Evolutionary conservation across 2,888 invertebrate genomes (phyloP), one percentile per base, ranked within the genome.

Genomic region (Callyntrura guangdongensis): DNA sequence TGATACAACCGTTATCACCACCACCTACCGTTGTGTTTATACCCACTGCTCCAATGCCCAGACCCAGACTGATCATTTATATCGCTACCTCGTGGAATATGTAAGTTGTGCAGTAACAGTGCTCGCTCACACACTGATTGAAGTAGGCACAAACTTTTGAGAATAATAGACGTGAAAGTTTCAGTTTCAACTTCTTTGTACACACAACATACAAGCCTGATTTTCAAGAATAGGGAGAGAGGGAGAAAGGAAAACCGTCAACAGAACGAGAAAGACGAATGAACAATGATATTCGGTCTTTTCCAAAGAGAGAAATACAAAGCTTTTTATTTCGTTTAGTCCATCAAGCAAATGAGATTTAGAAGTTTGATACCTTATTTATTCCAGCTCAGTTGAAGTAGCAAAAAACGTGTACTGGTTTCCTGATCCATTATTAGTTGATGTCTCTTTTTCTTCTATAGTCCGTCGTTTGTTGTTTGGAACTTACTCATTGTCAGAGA

Each of bases 311-410:
- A 53, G 53, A 53, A 53, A 53, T 11, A n/a, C 1, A 6, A 69
- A 11, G 22, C 36, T 9, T 69, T 45, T 17, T 69, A 45, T 2
- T 9, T 36, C 0, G n/a, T 45, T 9, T 9, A 77, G 17, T n/a
- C n/a, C 67, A 83, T 61, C 83, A 83, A 82, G 8, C 22, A 83
- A 83, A 83, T 67, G 64, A 83, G 83, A 67, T 83, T 83, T 61
- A 45, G 25, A 83, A 83, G 53, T 74, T 82, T 82, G 83, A 83
- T 83, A 61, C 67, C 64, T 83, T 64, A 22, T 36, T 83, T 83
- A 49, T 83, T 83, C 67, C 64, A 49, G 83, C 17, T 49, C 64
- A 83, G 77, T 77, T 25, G 72, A 20, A 45, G 14, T 20, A 17
- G 17, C 17, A 53, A 25, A 25, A 53, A 77, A 74, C 20, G 17